Conservation (phyloP, 2,888 invertebrate species). For the Stenurella melanura region DNA sequence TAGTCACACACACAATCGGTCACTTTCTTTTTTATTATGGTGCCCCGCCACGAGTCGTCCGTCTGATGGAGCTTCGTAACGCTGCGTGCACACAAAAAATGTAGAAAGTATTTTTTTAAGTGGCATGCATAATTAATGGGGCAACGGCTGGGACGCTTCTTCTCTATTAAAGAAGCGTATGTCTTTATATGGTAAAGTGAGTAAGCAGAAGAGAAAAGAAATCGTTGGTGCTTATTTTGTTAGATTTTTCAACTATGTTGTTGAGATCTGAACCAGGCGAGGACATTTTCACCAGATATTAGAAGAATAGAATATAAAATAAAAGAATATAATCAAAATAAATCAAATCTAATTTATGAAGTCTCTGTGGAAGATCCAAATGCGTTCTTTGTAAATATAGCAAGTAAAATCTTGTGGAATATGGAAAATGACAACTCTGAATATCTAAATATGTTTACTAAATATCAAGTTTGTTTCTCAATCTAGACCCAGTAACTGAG, state of each 20-base stretch:
- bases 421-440: no score
- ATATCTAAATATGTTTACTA: no score
- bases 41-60: not conserved
- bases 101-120: constrained; percentile 25
- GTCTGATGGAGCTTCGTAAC: not conserved
- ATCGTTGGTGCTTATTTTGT: not conserved
- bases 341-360: no score
- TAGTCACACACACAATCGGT: not conserved
- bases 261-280: no score
- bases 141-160: not conserved
- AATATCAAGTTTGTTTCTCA: no score
- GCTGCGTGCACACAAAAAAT: not conserved
- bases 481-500: no score
- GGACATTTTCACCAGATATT: no score
- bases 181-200: not conserved
- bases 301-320: no score
- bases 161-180: not conserved
- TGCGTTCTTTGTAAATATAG: no score
- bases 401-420: no score
- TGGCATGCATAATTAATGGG: not conserved
- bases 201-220: not conserved
- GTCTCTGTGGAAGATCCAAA: no score
- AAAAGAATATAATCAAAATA: no score
- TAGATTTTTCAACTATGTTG: not conserved
- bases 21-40: constrained; percentile 25